These are phyloP conservation scores for Drosophila kuntzei DNA, from an alignment of 2,888 invertebrate genomes.

Conservation along the genomic window DNA sequence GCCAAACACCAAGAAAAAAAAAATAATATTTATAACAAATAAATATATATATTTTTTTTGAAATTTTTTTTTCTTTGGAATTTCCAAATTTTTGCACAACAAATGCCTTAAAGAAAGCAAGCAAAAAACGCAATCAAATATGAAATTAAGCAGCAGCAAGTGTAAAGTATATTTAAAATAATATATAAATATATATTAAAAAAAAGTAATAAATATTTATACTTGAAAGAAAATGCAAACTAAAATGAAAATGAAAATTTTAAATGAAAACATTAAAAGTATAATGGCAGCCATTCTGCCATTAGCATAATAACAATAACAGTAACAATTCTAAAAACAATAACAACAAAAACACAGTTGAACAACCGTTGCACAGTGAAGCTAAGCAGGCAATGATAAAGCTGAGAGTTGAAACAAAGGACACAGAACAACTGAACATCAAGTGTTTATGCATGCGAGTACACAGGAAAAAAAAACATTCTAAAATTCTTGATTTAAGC, in stretches of 20 bases:
- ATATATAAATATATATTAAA: neutral
- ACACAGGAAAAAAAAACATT: too few species aligned
- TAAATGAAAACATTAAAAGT: conserved; percentile 1
- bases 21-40: conserved; percentile 41
- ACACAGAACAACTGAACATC: conserved; percentile 37
- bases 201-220: conserved; percentile 4
- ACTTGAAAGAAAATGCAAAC: conserved; percentile 12
- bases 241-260: neutral
- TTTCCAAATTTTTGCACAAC: conserved; percentile 39
- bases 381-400: conserved; percentile 37
- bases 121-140: conserved; percentile 7
- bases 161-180: conserved; percentile 21
- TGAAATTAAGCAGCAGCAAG: conserved; percentile 15
- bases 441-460: conserved; percentile 51
- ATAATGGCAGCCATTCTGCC: neutral
- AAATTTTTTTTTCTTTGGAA: conserved; percentile 21
- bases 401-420: conserved; percentile 6
- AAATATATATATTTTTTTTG: conserved; percentile 31
- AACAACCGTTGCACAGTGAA: conserved; percentile 20
- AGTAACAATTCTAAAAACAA: conserved; percentile 23
- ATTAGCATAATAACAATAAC: conserved; percentile 16
- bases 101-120: conserved; percentile 42
- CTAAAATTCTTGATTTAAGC: too few species aligned
- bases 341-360: conserved; percentile 25
- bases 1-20: conserved; percentile 21